Percentiles rank a stretch among this genome's conserved stretches.
Conservation (phyloP, 1,140 invertebrate species). For the Drosophila paulistorum region DNA sequence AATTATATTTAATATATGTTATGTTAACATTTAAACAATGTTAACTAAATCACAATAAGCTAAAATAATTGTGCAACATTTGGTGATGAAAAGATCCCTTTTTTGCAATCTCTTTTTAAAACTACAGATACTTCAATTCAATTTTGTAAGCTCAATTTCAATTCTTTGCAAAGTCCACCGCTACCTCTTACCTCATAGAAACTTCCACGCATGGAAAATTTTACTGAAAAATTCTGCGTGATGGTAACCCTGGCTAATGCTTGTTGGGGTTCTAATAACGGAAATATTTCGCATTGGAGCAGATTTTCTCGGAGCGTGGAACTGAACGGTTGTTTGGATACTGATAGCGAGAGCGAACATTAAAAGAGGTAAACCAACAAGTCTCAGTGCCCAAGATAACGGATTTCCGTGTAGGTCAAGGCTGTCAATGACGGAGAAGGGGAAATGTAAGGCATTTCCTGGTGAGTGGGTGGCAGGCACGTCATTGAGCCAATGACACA, state of each 20-base stretch:
- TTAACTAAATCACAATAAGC: too few species aligned
- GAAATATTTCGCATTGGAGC: slow-evolving; percentile 26
- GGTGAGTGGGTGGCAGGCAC: not conserved
- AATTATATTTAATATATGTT: too few species aligned
- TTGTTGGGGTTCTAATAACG: not conserved
- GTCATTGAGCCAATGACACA: not conserved
- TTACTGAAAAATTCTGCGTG: not conserved
- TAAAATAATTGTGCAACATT: too few species aligned
- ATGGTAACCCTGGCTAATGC: slow-evolving; percentile 5
- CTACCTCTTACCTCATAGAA: not conserved
- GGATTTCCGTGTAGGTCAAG: slow-evolving; percentile 43
- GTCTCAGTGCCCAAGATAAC: not conserved
- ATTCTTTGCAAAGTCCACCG: too few species aligned
- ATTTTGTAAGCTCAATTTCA: too few species aligned
- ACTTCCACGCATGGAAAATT: not conserved
- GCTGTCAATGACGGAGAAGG: slow-evolving; percentile 19
- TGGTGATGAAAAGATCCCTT: too few species aligned
- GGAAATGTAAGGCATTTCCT: slow-evolving; percentile 1
- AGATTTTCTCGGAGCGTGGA: slow-evolving; percentile 35
- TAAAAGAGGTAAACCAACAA: not conserved
- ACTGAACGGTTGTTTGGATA: slow-evolving; percentile 30
- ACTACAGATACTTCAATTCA: too few species aligned
- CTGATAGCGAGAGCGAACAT: not conserved
- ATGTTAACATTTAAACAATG: too few species aligned
- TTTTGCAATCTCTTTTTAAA: too few species aligned